Conservation (phyloP, 2,888 invertebrate species). For the Plagodis dolabraria region DNA sequence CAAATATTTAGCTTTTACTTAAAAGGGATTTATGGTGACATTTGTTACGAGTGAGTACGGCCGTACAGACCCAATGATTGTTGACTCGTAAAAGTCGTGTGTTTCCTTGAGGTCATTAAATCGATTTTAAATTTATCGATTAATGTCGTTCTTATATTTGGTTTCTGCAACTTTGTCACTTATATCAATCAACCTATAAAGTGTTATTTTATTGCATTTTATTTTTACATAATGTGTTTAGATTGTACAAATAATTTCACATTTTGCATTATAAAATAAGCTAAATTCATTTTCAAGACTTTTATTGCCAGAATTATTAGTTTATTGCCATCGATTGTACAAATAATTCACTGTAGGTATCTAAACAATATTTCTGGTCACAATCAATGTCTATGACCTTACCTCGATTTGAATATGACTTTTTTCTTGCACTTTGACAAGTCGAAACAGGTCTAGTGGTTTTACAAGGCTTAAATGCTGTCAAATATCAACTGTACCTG, state of each 20-base stretch:
- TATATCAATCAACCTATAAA: slow-evolving; percentile 55
- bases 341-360: slow-evolving; percentile 38
- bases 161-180: slow-evolving; percentile 44
- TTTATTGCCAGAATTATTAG: slow-evolving; percentile 39
- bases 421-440: slow-evolving; percentile 50
- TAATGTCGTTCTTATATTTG: slow-evolving; percentile 36
- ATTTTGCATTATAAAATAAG: slow-evolving; percentile 33
- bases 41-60: slow-evolving; percentile 31
- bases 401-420: slow-evolving; percentile 44
- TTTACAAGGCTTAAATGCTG: slow-evolving; percentile 62
- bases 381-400: slow-evolving; percentile 38
- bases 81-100: slow-evolving; percentile 25
- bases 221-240: slow-evolving; percentile 44
- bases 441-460: slow-evolving; percentile 62
- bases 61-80: slow-evolving; percentile 16
- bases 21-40: slow-evolving; percentile 39
- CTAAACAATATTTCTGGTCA: slow-evolving; percentile 32
- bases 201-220: slow-evolving; percentile 58
- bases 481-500: slow-evolving; percentile 62
- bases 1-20: slow-evolving; percentile 54
- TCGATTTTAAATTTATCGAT: slow-evolving; percentile 31
- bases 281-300: slow-evolving; percentile 30
- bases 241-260: slow-evolving; percentile 32
- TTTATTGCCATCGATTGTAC: slow-evolving; percentile 37
- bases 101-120: slow-evolving; percentile 42